phyloP scores from a whole-genome alignment of 2,888 invertebrate species.

The Agrochola litura region DNA sequence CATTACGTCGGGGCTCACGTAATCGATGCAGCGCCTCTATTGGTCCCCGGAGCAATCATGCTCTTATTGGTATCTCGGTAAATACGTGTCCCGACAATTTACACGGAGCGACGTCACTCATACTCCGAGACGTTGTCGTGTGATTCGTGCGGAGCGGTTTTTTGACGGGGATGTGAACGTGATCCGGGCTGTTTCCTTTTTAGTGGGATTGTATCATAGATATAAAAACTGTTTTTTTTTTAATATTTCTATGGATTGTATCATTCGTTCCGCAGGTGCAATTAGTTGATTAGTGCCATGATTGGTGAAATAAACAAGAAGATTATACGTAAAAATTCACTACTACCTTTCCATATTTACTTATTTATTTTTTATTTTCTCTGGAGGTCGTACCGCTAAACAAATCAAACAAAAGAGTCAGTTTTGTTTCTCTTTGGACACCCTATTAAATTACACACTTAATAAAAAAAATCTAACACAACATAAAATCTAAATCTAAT shows the following conservation, averaged over 20 bases:
- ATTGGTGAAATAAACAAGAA: not conserved
- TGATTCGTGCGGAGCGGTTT: not conserved
- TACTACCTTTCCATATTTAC: not conserved
- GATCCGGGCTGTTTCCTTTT: not conserved
- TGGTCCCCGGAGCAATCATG: conserved; percentile 54
- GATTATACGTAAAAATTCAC: not conserved
- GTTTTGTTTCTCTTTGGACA: no score
- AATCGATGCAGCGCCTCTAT: conserved; percentile 56
- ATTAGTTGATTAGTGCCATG: not conserved
- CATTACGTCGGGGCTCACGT: conserved; percentile 57
- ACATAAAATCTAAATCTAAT: not conserved
- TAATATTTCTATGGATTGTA: not conserved
- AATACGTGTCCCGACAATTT: conserved; percentile 47
- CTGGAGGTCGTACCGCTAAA: no score
- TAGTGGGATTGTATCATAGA: not conserved
- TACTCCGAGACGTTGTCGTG: not conserved
- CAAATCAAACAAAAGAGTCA: not conserved
- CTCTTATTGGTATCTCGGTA: conserved; percentile 50
- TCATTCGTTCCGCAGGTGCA: not conserved
- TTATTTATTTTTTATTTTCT: not conserved
- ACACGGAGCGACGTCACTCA: conserved; percentile 36
- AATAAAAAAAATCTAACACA: not conserved
- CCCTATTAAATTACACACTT: not conserved
- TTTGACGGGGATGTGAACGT: not conserved
- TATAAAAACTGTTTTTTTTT: not conserved